Evolutionary conservation across 2,888 invertebrate genomes (phyloP).

Genomic region (Caenorhabditis wallacei): DNA sequence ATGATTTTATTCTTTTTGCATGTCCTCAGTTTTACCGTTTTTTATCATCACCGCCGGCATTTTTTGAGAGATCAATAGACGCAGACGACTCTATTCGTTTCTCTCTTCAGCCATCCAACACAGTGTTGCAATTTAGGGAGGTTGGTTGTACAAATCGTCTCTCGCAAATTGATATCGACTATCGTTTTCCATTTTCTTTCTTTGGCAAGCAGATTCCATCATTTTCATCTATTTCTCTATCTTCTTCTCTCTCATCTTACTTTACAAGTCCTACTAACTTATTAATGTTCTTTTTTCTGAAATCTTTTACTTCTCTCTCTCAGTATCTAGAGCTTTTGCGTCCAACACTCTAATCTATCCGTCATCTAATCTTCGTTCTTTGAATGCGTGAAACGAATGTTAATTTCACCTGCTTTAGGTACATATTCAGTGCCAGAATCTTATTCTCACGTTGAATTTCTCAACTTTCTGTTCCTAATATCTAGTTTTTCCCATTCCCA

Average conservation of each 20-base stretch:
- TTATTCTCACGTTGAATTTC: slow-evolving; percentile 7
- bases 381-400: slow-evolving; percentile 1
- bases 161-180: slow-evolving; percentile 59
- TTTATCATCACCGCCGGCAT: slow-evolving; percentile 40
- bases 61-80: slow-evolving; percentile 47
- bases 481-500: not conserved
- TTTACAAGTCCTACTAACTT: slow-evolving; percentile 31
- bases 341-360: not conserved
- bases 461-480: not conserved
- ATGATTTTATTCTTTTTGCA: slow-evolving; percentile 14
- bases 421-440: slow-evolving; percentile 11
- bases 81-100: slow-evolving; percentile 43
- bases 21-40: slow-evolving; percentile 10
- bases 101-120: slow-evolving; percentile 41
- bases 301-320: slow-evolving; percentile 4
- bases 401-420: slow-evolving; percentile 39
- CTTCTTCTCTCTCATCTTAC: not conserved
- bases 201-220: slow-evolving; percentile 12
- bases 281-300: slow-evolving; percentile 45
- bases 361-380: slow-evolving; percentile 14
- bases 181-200: slow-evolving; percentile 6
- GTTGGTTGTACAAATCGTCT: slow-evolving; percentile 57
- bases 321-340: no score
- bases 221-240: not conserved
- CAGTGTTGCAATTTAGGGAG: slow-evolving; percentile 52